These are phyloP conservation scores for Osmoderma eremita DNA, from an alignment of 2,888 invertebrate species.

Conservation along the genomic window DNA sequence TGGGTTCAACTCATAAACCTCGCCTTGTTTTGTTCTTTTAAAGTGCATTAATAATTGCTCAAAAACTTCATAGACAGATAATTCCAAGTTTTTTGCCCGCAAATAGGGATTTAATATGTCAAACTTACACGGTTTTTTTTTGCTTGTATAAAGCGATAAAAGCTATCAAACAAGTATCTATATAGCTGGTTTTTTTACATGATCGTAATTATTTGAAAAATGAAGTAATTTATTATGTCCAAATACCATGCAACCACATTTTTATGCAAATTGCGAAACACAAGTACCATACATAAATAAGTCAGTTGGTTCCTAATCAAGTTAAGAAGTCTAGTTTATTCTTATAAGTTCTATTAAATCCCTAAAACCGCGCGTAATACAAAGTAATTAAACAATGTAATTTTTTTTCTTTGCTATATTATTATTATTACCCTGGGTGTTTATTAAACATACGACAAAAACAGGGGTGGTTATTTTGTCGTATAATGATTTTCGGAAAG, in stretches of 20 bases:
- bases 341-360: constrained; percentile 17
- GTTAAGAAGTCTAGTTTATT: neutral
- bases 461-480: no score
- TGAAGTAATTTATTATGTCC: constrained; percentile 3
- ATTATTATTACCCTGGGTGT: no score
- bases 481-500: no score
- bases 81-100: constrained; percentile 22
- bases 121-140: neutral
- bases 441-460: no score
- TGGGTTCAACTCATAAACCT: neutral
- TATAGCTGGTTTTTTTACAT: no score
- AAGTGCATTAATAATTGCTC: neutral
- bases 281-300: no score
- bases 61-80: neutral
- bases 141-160: neutral
- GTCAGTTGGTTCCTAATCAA: no score
- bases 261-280: constrained; percentile 18
- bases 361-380: neutral
- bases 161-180: no score
- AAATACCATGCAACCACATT: constrained; percentile 5
- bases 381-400: neutral
- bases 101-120: constrained; percentile 29
- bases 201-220: neutral
- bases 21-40: neutral
- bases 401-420: no score